Percentiles rank a stretch among this genome's conserved stretches.
Evolutionary conservation across 2,888 invertebrate genomes (phyloP).

Genomic region (Carcina quercana): DNA sequence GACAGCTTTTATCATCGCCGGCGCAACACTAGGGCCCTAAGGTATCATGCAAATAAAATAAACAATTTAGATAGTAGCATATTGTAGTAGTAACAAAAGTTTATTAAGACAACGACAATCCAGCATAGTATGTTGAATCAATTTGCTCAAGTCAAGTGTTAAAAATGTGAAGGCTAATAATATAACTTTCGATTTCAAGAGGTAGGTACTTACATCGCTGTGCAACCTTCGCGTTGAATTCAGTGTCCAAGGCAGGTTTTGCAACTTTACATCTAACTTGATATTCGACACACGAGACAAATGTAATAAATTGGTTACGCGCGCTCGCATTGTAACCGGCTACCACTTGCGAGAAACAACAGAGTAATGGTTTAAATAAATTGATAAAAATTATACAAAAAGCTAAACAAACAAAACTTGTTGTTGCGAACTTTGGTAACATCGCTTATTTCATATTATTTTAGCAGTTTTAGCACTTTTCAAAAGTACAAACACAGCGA

Average conservation of each 20-base stretch:
- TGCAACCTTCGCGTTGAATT: conserved; percentile 10
- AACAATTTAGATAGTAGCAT: too few relatives aligned
- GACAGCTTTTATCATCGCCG: conserved; percentile 7
- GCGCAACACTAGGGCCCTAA: conserved; percentile 7
- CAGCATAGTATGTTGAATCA: too few relatives aligned
- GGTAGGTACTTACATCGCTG: conserved; percentile 18
- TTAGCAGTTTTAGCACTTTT: too few relatives aligned
- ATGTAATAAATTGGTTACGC: conserved; percentile 7
- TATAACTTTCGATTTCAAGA: too few relatives aligned
- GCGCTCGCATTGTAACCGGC: conserved; percentile 9
- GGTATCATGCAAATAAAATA: too few relatives aligned
- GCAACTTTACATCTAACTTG: conserved; percentile 7
- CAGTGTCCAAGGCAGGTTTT: conserved; percentile 4
- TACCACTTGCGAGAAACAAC: not conserved
- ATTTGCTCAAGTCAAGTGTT: too few relatives aligned
- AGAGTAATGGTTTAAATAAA: not conserved
- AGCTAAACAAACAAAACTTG: not conserved
- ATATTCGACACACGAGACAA: conserved; percentile 6
- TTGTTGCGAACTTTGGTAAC: conserved; percentile 1
- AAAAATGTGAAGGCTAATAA: too few relatives aligned
- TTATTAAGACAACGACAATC: too few relatives aligned
- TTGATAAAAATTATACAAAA: too few relatives aligned
- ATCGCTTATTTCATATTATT: too few relatives aligned
- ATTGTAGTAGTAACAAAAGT: too few relatives aligned
- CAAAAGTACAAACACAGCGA: too few relatives aligned